phyloP scores from a whole-genome alignment of 2,888 invertebrate genomes.

The Latheticus oryzae region DNA sequence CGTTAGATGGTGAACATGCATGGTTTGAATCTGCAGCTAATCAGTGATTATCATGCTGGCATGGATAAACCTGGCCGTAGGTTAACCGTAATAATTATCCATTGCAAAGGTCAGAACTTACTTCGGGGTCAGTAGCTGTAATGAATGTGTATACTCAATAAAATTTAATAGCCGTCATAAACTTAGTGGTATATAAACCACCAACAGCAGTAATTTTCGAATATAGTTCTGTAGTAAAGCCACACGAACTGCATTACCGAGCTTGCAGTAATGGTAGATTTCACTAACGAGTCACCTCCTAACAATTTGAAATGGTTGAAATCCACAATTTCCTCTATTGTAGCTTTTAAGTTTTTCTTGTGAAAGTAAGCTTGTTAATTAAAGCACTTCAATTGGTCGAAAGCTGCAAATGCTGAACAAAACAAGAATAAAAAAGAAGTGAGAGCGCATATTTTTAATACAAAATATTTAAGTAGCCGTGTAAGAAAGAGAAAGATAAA shows the following conservation, averaged over 20 bases:
- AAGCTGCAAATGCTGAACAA: conserved; percentile 15
- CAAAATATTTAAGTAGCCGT: conserved; percentile 18
- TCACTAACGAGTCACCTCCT: conserved; percentile 13
- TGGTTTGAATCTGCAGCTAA: conserved; percentile 5
- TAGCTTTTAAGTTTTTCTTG: conserved; percentile 19
- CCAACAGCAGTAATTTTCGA: conserved; percentile 7
- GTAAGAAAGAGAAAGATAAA: conserved; percentile 10
- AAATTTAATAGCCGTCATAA: conserved; percentile 11
- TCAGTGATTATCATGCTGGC: background rate
- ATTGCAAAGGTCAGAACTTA: conserved; percentile 14
- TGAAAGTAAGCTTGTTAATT: conserved; percentile 27
- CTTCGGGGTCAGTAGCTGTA: conserved; percentile 22
- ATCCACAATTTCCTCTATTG: conserved; percentile 8
- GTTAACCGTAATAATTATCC: conserved; percentile 10
- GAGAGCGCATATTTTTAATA: conserved; percentile 19
- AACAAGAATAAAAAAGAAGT: conserved; percentile 1
- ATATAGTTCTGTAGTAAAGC: conserved; percentile 9
- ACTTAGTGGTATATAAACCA: conserved; percentile 14
- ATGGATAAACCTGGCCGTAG: background rate
- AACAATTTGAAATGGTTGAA: conserved; percentile 12
- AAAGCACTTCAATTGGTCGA: conserved; percentile 29
- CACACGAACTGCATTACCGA: conserved; percentile 19
- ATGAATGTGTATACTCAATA: no score
- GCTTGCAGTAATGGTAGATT: conserved; percentile 26
- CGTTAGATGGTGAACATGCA: no score